phyloP scores from a whole-genome alignment of 2,888 invertebrate species.

The Ornithoptera priamus region DNA sequence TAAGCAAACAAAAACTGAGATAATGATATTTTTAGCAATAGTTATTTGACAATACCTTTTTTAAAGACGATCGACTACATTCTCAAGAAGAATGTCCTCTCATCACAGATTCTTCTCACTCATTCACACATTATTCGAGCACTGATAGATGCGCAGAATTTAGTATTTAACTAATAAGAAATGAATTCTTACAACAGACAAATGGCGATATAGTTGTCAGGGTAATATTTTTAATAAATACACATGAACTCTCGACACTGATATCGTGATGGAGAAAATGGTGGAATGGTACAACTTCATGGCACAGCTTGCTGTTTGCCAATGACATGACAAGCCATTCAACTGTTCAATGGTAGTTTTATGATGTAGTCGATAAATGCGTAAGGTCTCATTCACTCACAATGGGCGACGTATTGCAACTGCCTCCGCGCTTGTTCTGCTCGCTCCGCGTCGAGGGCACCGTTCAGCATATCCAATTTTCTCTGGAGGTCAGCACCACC shows the following conservation, averaged over 20 bases:
- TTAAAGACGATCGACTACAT: neutral
- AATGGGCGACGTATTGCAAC: constrained; percentile 90
- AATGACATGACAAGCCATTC: constrained; percentile 14
- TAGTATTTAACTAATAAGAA: neutral
- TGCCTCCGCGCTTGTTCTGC: constrained; percentile 88
- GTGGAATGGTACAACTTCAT: neutral
- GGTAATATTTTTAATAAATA: neutral
- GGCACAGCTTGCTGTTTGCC: neutral
- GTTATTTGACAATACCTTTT: neutral
- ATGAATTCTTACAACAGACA: neutral
- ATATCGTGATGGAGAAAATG: neutral
- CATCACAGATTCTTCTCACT: neutral
- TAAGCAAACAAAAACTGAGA: too few species aligned
- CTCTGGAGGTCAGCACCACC: constrained; percentile 91
- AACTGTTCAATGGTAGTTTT: constrained; percentile 17
- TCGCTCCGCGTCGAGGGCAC: constrained; percentile 92
- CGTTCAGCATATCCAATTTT: constrained; percentile 94
- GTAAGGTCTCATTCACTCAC: constrained; percentile 78
- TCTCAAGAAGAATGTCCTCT: neutral
- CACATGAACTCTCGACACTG: neutral
- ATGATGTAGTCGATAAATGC: constrained; percentile 22
- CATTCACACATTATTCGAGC: neutral
- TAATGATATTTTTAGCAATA: too few species aligned
- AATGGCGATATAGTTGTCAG: neutral
- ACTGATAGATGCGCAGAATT: neutral